These are phyloP conservation scores for Orthonevra nobilis DNA, from an alignment of 2,888 invertebrate genomes.

Conservation along the genomic window DNA sequence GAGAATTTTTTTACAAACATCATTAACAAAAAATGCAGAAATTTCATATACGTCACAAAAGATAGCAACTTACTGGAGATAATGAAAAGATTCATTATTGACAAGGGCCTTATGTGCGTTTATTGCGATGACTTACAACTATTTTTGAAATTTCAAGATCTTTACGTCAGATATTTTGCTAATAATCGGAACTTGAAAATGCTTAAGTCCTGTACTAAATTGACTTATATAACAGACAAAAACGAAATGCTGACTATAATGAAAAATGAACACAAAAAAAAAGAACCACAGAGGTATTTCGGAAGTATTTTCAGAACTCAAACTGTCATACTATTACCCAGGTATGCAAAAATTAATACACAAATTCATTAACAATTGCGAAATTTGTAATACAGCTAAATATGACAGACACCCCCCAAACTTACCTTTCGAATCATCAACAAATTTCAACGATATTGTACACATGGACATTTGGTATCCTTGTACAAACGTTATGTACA, in stretches of 20 bases:
- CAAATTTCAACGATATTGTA: slow-evolving; percentile 15
- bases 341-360: slow-evolving; percentile 19
- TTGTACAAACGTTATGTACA: background rate
- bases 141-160: too few species aligned
- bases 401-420: slow-evolving; percentile 2
- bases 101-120: too few species aligned
- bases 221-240: background rate
- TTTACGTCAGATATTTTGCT: too few species aligned
- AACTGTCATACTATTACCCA: background rate
- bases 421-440: slow-evolving; percentile 1
- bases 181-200: background rate
- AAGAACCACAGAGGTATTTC: slow-evolving; percentile 12
- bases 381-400: slow-evolving; percentile 23
- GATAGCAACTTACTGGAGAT: background rate
- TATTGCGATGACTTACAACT: too few species aligned
- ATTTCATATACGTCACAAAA: background rate
- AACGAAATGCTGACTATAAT: slow-evolving; percentile 4
- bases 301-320: background rate
- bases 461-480: slow-evolving; percentile 16
- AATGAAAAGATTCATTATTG: too few species aligned
- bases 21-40: slow-evolving; percentile 17
- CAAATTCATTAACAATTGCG: slow-evolving; percentile 34
- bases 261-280: slow-evolving; percentile 6
- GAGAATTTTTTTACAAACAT: slow-evolving; percentile 12
- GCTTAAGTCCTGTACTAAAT: background rate